Evolutionary conservation across 2,888 invertebrate species (phyloP).

Genomic region (Thecophora atra): DNA sequence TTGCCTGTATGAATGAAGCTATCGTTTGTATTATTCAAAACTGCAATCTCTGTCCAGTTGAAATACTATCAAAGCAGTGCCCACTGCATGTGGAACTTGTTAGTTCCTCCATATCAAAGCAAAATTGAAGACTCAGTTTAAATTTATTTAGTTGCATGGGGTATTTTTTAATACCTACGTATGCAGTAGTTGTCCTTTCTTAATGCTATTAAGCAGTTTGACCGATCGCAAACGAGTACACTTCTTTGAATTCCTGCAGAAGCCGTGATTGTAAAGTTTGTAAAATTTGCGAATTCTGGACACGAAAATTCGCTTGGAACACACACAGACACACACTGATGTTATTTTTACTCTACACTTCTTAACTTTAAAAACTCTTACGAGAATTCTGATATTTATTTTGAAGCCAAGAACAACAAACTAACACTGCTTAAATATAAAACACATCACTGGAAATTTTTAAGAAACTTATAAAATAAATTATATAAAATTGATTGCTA

Average conservation of each 20-base stretch:
- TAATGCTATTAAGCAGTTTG: too few species aligned
- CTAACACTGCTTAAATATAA: slow-evolving; percentile 37
- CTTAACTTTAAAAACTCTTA: not conserved
- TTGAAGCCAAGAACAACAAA: slow-evolving; percentile 29
- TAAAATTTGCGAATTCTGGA: too few species aligned
- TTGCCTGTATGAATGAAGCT: too few species aligned
- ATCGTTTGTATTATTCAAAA: not conserved
- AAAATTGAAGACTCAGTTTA: too few species aligned
- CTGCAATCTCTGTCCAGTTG: not conserved
- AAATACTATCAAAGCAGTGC: too few species aligned
- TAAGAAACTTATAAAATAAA: slow-evolving; percentile 32
- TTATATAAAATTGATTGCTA: slow-evolving; percentile 31
- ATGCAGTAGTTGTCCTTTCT: not conserved
- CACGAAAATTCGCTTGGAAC: not conserved
- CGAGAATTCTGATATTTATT: slow-evolving; percentile 1
- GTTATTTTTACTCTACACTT: slow-evolving; percentile 7
- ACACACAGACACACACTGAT: slow-evolving; percentile 21
- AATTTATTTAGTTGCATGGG: too few species aligned
- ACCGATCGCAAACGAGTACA: too few species aligned
- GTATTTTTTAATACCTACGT: slow-evolving; percentile 16
- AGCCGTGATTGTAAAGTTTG: too few species aligned
- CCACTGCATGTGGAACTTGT: too few species aligned
- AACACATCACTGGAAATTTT: slow-evolving; percentile 39
- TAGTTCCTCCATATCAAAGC: too few species aligned
- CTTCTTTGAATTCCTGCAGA: too few species aligned